Conservation (phyloP, 1,140 invertebrate species). For the Drosophila virilis region DNA sequence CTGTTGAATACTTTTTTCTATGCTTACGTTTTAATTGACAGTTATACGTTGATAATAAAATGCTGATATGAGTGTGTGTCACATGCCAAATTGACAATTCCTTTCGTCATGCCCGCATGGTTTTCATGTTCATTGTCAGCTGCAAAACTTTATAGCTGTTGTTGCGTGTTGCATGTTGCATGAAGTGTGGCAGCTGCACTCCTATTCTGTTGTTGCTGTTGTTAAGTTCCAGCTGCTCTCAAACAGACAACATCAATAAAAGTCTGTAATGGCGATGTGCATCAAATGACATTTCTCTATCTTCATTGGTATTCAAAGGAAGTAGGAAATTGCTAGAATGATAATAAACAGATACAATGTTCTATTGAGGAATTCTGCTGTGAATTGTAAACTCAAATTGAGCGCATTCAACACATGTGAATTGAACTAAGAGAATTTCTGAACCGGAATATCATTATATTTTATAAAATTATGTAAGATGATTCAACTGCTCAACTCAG, state of each 20-base stretch:
- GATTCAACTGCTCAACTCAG: too few species aligned
- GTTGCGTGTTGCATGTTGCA: constrained; percentile 33
- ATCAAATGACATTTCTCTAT: constrained; percentile 38
- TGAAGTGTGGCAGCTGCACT: constrained; percentile 17
- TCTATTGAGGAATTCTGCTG: background rate
- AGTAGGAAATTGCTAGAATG: constrained; percentile 23
- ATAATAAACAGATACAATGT: constrained; percentile 32
- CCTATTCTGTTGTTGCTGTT: background rate
- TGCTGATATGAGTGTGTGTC: constrained; percentile 56
- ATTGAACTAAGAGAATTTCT: background rate
- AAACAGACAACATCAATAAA: constrained; percentile 47
- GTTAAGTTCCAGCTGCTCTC: constrained; percentile 21
- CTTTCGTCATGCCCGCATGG: constrained; percentile 38
- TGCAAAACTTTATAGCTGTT: constrained; percentile 24
- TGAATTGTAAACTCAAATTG: background rate
- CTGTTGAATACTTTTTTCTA: constrained; percentile 40
- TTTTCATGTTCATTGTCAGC: constrained; percentile 58
- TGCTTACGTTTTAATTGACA: constrained; percentile 74
- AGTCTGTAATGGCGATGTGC: constrained; percentile 27
- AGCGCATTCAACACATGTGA: background rate
- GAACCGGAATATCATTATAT: background rate
- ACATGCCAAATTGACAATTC: constrained; percentile 68
- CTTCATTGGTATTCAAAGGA: constrained; percentile 17
- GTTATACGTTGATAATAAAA: constrained; percentile 67
- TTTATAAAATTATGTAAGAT: background rate